Base-by-base conservation (phyloP, 2,113 vertebrate genomes). In the Patagioenas fasciata region DNA sequence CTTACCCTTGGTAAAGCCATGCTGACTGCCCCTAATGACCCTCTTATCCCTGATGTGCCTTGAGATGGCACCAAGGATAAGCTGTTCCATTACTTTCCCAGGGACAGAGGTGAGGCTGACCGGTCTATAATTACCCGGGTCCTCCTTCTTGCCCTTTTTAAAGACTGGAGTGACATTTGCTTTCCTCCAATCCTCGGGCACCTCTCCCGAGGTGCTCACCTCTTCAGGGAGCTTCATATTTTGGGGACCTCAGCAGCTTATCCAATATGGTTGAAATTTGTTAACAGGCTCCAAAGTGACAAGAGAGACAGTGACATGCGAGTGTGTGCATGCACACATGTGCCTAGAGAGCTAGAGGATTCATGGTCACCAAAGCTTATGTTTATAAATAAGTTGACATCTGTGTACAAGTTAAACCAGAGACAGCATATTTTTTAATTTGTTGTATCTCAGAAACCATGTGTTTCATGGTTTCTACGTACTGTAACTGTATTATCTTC, bases 261-360 rank as follows among this genome's bases (percentile, higher is more conserved):
- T n/a, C 21, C 28, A 12, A 54, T 80, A 75, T 53, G 10, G 29
- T 0, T 79, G n/a, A 47, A 82, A 83, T 75, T 80, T 88, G 5
- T 18, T 64, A 54, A 24, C 12, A 75, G 13, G 9, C 10, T 79
- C 48, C 36, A 36, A 60, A 75, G 12, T 21, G 16, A 25, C 26
- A 15, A 88, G 26, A 64, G 6, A 10, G 15, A 16, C 8, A 38
- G 10, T 0, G 1, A 50, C 6, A 25, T 3, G 13, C 2, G 29
- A 72, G 9, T 38, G 9, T 1, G 1, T 47, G 13, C 13, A 42
- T 9, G 23, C 6, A 26, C 0, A 0, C 24, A 0, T 57, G 26
- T 74, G 26, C 20, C 7, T 17, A 48, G 42, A 31, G 10, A 53
- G 29, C 48, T 7, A 2, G 48, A 62, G 15, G 28, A 47, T 19